These are phyloP conservation scores for Poicephalus gulielmi DNA, from an alignment of 2,113 vertebrate genomes.

Conservation along the genomic window DNA sequence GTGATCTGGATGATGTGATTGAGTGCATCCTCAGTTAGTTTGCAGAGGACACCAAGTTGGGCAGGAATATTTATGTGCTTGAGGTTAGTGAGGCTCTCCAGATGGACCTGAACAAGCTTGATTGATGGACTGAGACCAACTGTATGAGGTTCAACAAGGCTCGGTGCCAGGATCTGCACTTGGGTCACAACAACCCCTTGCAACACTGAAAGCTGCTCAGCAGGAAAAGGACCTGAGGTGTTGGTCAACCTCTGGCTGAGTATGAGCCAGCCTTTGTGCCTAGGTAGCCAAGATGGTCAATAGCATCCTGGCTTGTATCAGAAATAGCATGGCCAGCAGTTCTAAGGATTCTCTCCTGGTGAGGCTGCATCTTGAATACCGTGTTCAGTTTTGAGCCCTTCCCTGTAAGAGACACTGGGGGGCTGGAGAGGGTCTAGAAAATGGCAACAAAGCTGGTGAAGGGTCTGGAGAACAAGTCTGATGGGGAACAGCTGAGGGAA, in stretches of 20 bases:
- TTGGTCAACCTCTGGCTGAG: accelerated
- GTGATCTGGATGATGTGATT: accelerated
- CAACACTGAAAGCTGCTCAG: accelerated
- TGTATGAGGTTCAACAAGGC: not conserved
- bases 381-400: not conserved
- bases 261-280: not conserved
- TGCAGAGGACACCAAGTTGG: not conserved
- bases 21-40: not conserved
- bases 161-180: accelerated
- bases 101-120: not conserved
- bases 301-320: not conserved
- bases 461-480: not conserved
- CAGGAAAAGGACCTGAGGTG: accelerated
- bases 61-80: not conserved
- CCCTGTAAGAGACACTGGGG: accelerated
- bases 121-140: accelerated
- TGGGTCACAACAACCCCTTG: not conserved
- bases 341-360: accelerated
- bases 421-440: not conserved
- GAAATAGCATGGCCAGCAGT: accelerated
- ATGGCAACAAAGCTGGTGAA: accelerated
- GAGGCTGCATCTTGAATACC: accelerated
- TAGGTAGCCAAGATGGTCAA: not conserved
- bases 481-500: not conserved
- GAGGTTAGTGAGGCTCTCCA: not conserved